Conservation (phyloP, 2,888 invertebrate species). For the Lithophane leautieri region DNA sequence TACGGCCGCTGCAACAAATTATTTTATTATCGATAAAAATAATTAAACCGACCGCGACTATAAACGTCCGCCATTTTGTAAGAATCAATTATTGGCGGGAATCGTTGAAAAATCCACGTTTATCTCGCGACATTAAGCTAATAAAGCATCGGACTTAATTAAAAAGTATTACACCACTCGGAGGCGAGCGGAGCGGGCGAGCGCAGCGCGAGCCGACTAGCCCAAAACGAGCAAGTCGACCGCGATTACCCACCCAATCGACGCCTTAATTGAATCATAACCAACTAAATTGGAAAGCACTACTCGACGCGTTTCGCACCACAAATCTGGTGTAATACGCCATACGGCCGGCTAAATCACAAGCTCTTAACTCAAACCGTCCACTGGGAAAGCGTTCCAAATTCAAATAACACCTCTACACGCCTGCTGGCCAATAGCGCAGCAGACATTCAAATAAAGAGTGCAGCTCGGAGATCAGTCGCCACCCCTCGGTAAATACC, state of each 20-base stretch:
- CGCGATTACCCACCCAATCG: constrained; percentile 81
- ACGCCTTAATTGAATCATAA: constrained; percentile 86
- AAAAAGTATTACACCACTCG: constrained; percentile 82
- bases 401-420: constrained; percentile 84
- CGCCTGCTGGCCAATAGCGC: constrained; percentile 78
- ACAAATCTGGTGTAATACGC: constrained; percentile 80
- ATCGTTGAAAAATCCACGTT: constrained; percentile 78
- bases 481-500: constrained; percentile 76
- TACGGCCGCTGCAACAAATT: constrained; percentile 70
- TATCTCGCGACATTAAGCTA: constrained; percentile 86
- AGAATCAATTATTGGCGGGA: constrained; percentile 77
- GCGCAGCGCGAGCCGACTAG: constrained; percentile 72
- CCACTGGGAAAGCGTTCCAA: constrained; percentile 85
- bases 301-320: constrained; percentile 70
- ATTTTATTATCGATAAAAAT: constrained; percentile 81
- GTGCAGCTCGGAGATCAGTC: constrained; percentile 73
- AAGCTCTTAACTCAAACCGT: constrained; percentile 82
- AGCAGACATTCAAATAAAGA: constrained; percentile 79
- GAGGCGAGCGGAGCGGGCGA: constrained; percentile 71
- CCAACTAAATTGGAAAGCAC: constrained; percentile 82
- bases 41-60: constrained; percentile 69
- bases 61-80: constrained; percentile 73
- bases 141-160: constrained; percentile 91
- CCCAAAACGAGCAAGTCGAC: constrained; percentile 80
- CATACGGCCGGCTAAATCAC: constrained; percentile 86